Conservation (phyloP, 2,113 vertebrate genomes). For the Anhinga rufa region DNA sequence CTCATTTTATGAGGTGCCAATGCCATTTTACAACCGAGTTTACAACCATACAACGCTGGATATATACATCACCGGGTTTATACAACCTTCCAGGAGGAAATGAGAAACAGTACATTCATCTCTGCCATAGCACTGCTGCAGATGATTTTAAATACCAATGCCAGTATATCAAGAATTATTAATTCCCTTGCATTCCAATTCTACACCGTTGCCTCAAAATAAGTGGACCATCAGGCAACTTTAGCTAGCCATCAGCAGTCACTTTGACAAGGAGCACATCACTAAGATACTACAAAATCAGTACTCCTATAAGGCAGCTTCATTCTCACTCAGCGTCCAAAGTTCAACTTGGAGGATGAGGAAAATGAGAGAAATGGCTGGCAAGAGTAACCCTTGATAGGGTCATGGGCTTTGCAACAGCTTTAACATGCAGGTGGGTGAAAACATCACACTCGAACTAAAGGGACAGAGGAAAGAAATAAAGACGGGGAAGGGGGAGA, state of each 20-base stretch:
- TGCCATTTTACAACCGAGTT: not conserved
- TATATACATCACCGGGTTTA: fast-evolving
- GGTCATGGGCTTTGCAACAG: conserved; percentile 27
- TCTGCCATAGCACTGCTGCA: not conserved
- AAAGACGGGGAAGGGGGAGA: conserved; percentile 26
- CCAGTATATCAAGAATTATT: not conserved
- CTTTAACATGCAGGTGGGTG: conserved; percentile 40
- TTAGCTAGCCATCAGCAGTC: not conserved
- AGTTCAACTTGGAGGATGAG: not conserved
- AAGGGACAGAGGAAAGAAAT: conserved; percentile 49
- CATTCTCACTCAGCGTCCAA: not conserved
- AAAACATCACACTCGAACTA: conserved; percentile 56
- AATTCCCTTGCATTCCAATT: not conserved
- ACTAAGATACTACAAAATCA: not conserved
- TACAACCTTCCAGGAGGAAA: not conserved
- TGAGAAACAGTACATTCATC: not conserved
- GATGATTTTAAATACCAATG: not conserved
- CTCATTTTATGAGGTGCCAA: not conserved
- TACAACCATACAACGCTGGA: not conserved
- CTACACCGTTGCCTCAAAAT: not conserved
- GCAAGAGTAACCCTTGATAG: not conserved
- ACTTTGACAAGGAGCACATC: not conserved
- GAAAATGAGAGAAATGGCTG: not conserved
- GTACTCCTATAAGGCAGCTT: not conserved
- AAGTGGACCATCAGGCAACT: not conserved